These are phyloP conservation scores for Meteorus cinctellus DNA, from an alignment of 2,888 invertebrate species.

Conservation along the genomic window DNA sequence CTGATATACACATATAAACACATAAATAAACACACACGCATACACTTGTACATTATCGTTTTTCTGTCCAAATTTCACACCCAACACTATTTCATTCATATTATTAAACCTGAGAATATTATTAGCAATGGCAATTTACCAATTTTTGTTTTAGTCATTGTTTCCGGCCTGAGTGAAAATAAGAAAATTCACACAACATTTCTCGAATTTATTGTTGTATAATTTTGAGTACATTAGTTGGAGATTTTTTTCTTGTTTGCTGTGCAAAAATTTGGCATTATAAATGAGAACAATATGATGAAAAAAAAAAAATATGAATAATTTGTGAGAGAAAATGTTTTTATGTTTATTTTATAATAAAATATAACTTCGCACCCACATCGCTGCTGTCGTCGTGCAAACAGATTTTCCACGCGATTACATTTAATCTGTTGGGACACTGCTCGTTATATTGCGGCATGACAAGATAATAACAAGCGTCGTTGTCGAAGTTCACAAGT, in stretches of 20 bases:
- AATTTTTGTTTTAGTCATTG: slow-evolving; percentile 4
- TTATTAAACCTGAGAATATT: slow-evolving; percentile 48
- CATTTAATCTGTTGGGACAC: slow-evolving; percentile 12
- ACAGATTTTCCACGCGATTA: slow-evolving; percentile 18
- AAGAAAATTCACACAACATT: not conserved
- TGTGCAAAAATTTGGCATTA: too few relatives aligned
- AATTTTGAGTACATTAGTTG: too few relatives aligned
- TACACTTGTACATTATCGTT: not conserved
- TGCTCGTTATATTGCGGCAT: slow-evolving; percentile 13
- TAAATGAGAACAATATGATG: too few relatives aligned
- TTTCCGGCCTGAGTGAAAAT: not conserved
- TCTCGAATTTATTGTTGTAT: too few relatives aligned
- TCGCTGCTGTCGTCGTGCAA: not conserved
- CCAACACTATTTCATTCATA: slow-evolving; percentile 59
- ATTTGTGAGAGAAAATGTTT: too few relatives aligned
- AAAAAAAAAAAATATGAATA: too few relatives aligned
- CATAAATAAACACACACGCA: not conserved
- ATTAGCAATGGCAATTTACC: slow-evolving; percentile 17
- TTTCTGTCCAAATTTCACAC: slow-evolving; percentile 45
- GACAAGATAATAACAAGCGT: slow-evolving; percentile 31
- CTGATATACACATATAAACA: not conserved
- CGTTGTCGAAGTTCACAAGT: not conserved
- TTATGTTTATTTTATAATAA: slow-evolving; percentile 1
- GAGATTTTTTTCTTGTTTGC: too few relatives aligned
- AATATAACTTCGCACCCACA: not conserved